phyloP scores from a whole-genome alignment of 2,797 vertebrate species.

The Gymnodraco acuticeps region DNA sequence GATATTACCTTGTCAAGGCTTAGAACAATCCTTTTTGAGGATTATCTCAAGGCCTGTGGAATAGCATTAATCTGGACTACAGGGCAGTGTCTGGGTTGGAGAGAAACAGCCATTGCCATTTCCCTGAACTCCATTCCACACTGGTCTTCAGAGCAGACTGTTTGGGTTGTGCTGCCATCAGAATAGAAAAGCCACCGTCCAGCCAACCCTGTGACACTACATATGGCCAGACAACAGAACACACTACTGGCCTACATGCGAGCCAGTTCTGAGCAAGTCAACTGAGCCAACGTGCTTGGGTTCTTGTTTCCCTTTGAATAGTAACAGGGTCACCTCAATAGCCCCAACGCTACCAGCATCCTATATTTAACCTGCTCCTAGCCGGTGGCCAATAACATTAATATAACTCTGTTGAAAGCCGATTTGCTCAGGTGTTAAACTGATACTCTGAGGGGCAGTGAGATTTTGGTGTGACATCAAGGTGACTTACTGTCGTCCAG shows the following conservation, averaged over 20 bases:
- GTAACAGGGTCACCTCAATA: conserved; percentile 75
- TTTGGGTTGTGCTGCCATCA: conserved; percentile 52
- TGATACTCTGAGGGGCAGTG: conserved; percentile 63
- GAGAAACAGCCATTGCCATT: conserved; percentile 46
- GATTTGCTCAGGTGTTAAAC: conserved; percentile 76
- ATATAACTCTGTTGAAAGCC: conserved; percentile 75
- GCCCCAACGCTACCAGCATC: conserved; percentile 48
- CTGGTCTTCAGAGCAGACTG: conserved; percentile 42
- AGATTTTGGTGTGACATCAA: conserved; percentile 51
- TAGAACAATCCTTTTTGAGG: conserved; percentile 82
- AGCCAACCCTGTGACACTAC: conserved; percentile 44
- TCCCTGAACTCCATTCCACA: conserved; percentile 53
- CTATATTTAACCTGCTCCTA: conserved; percentile 75
- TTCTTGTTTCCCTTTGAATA: conserved; percentile 76
- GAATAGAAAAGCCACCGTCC: conserved; percentile 49
- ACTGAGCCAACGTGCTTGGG: conserved; percentile 44
- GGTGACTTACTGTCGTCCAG: conserved; percentile 51
- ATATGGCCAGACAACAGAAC: conserved; percentile 37
- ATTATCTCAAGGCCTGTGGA: conserved; percentile 77
- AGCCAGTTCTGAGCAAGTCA: conserved; percentile 36
- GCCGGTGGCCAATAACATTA: conserved; percentile 68
- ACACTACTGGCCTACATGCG: conserved; percentile 50
- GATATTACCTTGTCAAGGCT: conserved; percentile 79
- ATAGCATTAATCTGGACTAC: conserved; percentile 76
- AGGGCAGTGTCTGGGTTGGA: conserved; percentile 47